Percentiles rank a stretch among this genome's conserved stretches.
Evolutionary conservation across 1,140 invertebrate genomes (phyloP).

Genomic region (Amyelois transitella): DNA sequence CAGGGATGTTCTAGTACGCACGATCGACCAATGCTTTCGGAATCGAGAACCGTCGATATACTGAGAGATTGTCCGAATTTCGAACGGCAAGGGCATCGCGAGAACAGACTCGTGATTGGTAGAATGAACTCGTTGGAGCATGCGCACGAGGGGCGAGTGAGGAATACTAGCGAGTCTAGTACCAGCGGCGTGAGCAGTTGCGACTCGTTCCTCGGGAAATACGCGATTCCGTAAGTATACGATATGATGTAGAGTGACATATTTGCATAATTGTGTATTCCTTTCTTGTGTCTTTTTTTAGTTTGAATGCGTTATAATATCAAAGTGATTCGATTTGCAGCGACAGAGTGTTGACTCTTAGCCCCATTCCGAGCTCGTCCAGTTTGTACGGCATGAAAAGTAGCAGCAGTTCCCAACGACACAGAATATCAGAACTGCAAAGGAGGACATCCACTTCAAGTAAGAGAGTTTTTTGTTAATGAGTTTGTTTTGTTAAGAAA

Average conservation of each 20-base stretch:
- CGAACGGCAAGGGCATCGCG: conserved; percentile 38
- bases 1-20: conserved; percentile 59
- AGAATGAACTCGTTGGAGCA: conserved; percentile 63
- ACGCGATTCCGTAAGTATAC: conserved; percentile 69
- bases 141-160: conserved; percentile 67
- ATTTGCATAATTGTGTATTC: conserved; percentile 2
- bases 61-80: conserved; percentile 52
- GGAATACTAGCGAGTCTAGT: conserved; percentile 82
- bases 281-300: conserved; percentile 12
- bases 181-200: conserved; percentile 86
- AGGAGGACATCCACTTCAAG: conserved; percentile 74
- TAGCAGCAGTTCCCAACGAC: conserved; percentile 38
- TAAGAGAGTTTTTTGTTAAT: conserved; percentile 30
- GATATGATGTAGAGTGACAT: not conserved
- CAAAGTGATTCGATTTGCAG: too few relatives aligned
- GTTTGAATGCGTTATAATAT: not conserved
- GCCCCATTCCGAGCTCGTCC: conserved; percentile 87
- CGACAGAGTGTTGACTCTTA: conserved; percentile 82
- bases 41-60: conserved; percentile 77
- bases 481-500: not conserved
- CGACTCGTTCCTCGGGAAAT: conserved; percentile 79
- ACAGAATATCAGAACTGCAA: conserved; percentile 57
- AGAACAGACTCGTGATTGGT: conserved; percentile 48
- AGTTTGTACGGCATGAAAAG: conserved; percentile 74
- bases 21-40: conserved; percentile 77